Evolutionary conservation across 2,888 invertebrate species (phyloP).

Genomic region (Phyllotreta striolata): DNA sequence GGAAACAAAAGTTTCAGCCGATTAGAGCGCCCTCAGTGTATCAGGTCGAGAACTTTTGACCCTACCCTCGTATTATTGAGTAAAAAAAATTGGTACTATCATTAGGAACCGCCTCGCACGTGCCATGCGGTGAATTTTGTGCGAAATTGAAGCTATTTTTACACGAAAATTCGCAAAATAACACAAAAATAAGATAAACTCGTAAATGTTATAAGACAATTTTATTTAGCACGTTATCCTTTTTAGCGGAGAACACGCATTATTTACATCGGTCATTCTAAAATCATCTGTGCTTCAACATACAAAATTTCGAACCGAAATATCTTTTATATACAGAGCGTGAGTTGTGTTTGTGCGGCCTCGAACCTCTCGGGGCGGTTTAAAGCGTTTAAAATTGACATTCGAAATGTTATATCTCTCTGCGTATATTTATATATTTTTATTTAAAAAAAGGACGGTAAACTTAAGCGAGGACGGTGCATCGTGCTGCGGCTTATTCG

Average conservation of each 20-base stretch:
- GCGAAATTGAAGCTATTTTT: too few species aligned
- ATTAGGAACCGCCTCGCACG: too few species aligned
- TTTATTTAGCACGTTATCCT: constrained; percentile 25
- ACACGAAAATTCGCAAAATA: not conserved
- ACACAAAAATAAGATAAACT: not conserved
- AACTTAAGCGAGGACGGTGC: constrained; percentile 49
- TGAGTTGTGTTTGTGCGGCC: not conserved
- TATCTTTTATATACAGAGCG: constrained; percentile 23
- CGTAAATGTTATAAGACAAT: constrained; percentile 14
- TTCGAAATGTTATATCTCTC: not conserved
- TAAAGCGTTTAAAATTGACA: not conserved
- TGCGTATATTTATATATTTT: constrained; percentile 20
- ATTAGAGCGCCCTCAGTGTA: too few species aligned
- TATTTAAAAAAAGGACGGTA: constrained; percentile 45
- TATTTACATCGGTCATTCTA: constrained; percentile 28
- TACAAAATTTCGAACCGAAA: constrained; percentile 26
- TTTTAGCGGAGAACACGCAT: constrained; percentile 21
- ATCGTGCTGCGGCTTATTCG: constrained; percentile 31
- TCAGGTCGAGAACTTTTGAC: too few species aligned
- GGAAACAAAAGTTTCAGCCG: too few species aligned
- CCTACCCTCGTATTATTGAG: too few species aligned
- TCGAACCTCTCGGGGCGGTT: not conserved
- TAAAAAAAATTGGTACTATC: too few species aligned
- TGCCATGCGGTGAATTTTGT: too few species aligned
- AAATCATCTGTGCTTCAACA: constrained; percentile 29